phyloP scores from a whole-genome alignment of 2,797 vertebrate species.

The Ctenopoma multispine region DNA sequence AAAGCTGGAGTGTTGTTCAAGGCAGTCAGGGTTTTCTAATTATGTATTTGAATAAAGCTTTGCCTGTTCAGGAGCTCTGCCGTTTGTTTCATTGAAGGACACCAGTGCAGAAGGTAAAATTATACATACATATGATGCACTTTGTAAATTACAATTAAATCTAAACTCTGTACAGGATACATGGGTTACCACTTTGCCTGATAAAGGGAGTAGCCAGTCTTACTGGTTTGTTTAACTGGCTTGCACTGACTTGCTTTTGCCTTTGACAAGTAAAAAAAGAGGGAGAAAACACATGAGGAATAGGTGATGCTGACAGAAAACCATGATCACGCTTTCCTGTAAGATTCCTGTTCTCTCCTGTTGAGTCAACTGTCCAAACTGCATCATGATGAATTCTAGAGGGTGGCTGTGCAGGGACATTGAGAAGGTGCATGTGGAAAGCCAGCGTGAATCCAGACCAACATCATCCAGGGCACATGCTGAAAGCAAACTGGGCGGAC shows the following conservation, averaged over 20 bases:
- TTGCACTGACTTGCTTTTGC: no score
- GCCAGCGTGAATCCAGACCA: constrained; percentile 84
- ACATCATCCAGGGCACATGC: constrained; percentile 82
- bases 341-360: background rate
- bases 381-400: constrained; percentile 80
- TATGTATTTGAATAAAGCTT: constrained; percentile 47
- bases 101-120: constrained; percentile 3
- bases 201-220: no score
- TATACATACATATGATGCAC: background rate
- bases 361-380: no score
- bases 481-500: constrained; percentile 78
- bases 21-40: constrained; percentile 33
- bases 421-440: constrained; percentile 66
- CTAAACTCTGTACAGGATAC: no score
- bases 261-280: no score
- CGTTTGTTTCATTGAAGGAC: constrained; percentile 22
- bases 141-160: background rate
- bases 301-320: no score
- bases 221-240: no score
- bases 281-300: no score
- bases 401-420: constrained; percentile 87
- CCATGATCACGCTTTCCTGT: background rate
- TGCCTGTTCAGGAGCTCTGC: constrained; percentile 28
- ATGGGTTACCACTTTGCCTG: no score
- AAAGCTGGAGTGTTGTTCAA: constrained; percentile 33